These are phyloP conservation scores for Copidosoma floridanum DNA, from an alignment of 1,140 invertebrate species.

Conservation along the genomic window DNA sequence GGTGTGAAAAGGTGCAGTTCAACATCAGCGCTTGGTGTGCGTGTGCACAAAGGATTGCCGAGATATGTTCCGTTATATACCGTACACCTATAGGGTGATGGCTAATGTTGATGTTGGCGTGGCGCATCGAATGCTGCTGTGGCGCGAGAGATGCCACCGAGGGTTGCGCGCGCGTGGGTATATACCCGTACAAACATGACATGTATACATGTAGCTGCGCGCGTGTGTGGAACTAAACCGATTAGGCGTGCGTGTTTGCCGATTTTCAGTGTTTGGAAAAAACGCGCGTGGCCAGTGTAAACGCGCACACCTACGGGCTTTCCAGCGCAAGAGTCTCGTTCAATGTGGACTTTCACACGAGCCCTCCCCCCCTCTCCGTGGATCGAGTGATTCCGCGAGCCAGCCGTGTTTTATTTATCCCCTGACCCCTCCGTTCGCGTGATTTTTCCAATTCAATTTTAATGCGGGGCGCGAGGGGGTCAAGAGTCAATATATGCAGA, in stretches of 20 bases:
- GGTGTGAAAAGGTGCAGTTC: too few species aligned
- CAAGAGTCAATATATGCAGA: background rate
- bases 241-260: slow-evolving; percentile 33
- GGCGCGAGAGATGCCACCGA: too few species aligned
- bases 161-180: too few species aligned
- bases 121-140: too few species aligned
- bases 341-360: slow-evolving; percentile 10
- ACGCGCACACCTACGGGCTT: too few species aligned
- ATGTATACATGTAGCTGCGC: background rate
- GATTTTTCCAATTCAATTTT: slow-evolving; percentile 10
- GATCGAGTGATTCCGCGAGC: slow-evolving; percentile 16
- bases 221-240: slow-evolving; percentile 36
- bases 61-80: too few species aligned
- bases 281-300: background rate
- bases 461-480: slow-evolving; percentile 5
- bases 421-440: background rate
- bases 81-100: too few species aligned
- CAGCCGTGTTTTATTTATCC: slow-evolving; percentile 8
- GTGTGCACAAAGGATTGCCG: too few species aligned
- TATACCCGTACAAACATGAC: too few species aligned
- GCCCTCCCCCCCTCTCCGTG: slow-evolving; percentile 2
- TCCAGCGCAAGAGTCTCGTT: too few species aligned
- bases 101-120: too few species aligned
- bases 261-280: slow-evolving; percentile 25
- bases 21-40: too few species aligned